Evolutionary conservation across 2,113 vertebrate genomes (phyloP).

Genomic region (Montifringilla adamsi): DNA sequence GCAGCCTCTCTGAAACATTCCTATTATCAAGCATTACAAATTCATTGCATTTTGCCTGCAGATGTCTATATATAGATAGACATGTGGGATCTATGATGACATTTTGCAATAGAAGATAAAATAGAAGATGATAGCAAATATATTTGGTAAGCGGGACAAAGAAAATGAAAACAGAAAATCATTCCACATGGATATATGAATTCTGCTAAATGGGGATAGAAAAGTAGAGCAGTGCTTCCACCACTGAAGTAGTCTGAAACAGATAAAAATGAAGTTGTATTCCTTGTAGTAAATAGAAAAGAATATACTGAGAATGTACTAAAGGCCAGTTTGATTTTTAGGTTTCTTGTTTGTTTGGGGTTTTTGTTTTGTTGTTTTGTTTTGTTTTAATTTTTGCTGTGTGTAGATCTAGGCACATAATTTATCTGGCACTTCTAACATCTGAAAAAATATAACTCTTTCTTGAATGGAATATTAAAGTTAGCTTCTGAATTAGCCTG

Average conservation of each 20-base stretch:
- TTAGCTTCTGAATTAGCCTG: not conserved
- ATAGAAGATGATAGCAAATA: slow-evolving; percentile 43
- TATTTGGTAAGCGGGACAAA: not conserved
- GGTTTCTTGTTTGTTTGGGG: not conserved
- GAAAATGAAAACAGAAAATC: slow-evolving; percentile 40
- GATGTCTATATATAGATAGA: slow-evolving; percentile 2
- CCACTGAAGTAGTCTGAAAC: not conserved
- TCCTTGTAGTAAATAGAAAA: not conserved
- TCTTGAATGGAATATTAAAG: not conserved
- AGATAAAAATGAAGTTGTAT: not conserved
- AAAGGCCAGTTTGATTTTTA: not conserved
- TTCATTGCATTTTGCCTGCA: slow-evolving; percentile 10
- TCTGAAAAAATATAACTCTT: not conserved
- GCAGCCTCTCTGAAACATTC: not conserved
- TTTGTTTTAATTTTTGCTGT: not conserved
- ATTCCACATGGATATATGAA: not conserved
- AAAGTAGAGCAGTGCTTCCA: not conserved
- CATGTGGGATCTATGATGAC: not conserved
- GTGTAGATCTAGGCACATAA: not conserved
- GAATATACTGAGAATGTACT: not conserved
- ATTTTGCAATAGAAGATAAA: slow-evolving; percentile 24
- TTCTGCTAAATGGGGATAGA: not conserved
- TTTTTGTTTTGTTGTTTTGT: not conserved
- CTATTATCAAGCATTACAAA: slow-evolving; percentile 5
- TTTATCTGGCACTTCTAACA: not conserved